These are phyloP conservation scores for Athalia cordata DNA, from an alignment of 2,888 invertebrate species.

Conservation along the genomic window DNA sequence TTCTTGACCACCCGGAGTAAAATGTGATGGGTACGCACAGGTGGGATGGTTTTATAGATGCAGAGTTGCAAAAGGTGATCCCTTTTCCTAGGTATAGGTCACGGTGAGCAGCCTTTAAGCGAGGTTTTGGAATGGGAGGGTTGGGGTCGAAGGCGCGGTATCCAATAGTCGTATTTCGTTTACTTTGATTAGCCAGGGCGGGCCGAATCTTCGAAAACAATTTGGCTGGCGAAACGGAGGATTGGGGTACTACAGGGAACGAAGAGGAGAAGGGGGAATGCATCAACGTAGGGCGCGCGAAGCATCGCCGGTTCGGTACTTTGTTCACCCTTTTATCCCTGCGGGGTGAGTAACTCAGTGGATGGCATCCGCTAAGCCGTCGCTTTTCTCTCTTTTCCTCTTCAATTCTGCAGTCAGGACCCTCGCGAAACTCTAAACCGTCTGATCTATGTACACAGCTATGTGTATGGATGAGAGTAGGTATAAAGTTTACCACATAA, in stretches of 20 bases:
- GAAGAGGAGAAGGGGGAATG: slow-evolving; percentile 47
- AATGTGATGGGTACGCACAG: no score
- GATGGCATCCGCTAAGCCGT: slow-evolving; percentile 18
- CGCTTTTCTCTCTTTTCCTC: no score
- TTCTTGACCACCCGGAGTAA: no score
- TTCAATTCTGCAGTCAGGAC: no score
- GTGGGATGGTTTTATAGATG: neutral
- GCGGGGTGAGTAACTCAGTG: slow-evolving; percentile 33
- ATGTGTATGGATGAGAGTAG: neutral
- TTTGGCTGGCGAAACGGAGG: slow-evolving; percentile 35
- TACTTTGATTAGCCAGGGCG: slow-evolving; percentile 55
- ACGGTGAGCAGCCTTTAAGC: slow-evolving; percentile 10
- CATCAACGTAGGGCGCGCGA: slow-evolving; percentile 34
- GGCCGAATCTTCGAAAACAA: slow-evolving; percentile 36
- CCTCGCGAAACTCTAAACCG: no score
- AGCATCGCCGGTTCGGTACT: slow-evolving; percentile 25
- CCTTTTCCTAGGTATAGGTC: neutral
- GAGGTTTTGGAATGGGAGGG: neutral
- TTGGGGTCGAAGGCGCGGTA: slow-evolving; percentile 19
- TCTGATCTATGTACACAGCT: neutral
- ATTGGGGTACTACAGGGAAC: slow-evolving; percentile 41
- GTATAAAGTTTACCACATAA: slow-evolving; percentile 12
- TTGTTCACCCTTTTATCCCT: slow-evolving; percentile 37
- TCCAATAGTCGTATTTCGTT: slow-evolving; percentile 55
- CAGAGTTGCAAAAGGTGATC: neutral